Evolutionary conservation across 2,113 vertebrate species (phyloP).

Genomic region (Tretioscincus oriximinensis): DNA sequence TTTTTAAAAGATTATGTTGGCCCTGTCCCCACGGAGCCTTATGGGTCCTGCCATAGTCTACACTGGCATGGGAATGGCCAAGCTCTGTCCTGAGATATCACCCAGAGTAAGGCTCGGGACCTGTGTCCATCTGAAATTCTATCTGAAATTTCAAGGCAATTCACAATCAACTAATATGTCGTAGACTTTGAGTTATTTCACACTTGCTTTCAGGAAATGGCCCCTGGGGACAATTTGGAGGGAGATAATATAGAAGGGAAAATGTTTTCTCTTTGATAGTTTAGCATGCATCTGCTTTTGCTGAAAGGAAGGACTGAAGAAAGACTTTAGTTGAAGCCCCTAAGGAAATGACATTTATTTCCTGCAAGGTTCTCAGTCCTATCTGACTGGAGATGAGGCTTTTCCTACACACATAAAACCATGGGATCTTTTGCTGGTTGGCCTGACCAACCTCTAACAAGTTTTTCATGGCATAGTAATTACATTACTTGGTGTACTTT

Average conservation of each 20-base stretch:
- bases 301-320: background rate
- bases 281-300: background rate
- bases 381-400: background rate
- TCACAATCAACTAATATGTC: background rate
- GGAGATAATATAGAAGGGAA: background rate
- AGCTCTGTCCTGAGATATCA: too few species aligned
- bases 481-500: background rate
- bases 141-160: background rate
- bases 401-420: background rate
- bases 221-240: too few species aligned
- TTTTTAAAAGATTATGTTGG: background rate
- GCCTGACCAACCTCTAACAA: background rate
- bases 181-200: too few species aligned
- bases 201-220: too few species aligned
- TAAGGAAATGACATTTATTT: background rate
- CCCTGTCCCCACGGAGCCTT: too few species aligned
- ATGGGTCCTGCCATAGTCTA: too few species aligned
- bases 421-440: background rate
- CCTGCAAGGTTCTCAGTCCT: background rate
- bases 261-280: background rate
- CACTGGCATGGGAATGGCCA: too few species aligned
- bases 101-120: too few species aligned
- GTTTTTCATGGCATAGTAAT: background rate
- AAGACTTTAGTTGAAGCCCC: background rate
- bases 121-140: too few species aligned